Conservation (phyloP, 2,888 invertebrate genomes). For the Poecilus cupreus region DNA sequence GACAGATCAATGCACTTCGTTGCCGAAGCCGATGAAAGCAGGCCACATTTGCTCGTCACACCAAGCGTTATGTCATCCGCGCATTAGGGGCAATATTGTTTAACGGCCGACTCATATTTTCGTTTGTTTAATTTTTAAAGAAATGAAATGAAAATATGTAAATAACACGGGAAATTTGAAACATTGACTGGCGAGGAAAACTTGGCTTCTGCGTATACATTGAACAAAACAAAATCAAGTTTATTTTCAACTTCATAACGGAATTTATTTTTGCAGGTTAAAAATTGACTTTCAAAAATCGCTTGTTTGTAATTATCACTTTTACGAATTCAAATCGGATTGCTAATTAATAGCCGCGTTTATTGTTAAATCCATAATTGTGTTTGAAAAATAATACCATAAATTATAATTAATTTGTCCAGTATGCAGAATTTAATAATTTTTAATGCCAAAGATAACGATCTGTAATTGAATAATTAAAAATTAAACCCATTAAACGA, state of each 20-base stretch:
- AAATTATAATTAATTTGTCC: conserved; percentile 32
- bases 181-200: conserved; percentile 4
- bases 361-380: conserved; percentile 19
- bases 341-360: conserved; percentile 10
- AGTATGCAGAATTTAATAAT: neutral
- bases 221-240: conserved; percentile 1
- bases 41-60: conserved; percentile 15
- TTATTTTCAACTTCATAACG: neutral
- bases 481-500: neutral
- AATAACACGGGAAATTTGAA: conserved; percentile 23
- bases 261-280: neutral
- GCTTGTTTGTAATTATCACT: neutral
- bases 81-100: too few species aligned
- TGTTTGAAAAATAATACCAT: conserved; percentile 18
- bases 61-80: neutral
- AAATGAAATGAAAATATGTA: conserved; percentile 41
- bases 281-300: neutral
- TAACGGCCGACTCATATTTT: neutral
- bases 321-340: conserved; percentile 3
- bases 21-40: neutral
- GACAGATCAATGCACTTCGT: conserved; percentile 33
- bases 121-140: conserved; percentile 29
- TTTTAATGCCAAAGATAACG: conserved; percentile 1
- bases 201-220: neutral
- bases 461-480: conserved; percentile 28